These are phyloP conservation scores for Oxytorus armatus DNA, from an alignment of 2,888 invertebrate genomes.

Conservation along the genomic window DNA sequence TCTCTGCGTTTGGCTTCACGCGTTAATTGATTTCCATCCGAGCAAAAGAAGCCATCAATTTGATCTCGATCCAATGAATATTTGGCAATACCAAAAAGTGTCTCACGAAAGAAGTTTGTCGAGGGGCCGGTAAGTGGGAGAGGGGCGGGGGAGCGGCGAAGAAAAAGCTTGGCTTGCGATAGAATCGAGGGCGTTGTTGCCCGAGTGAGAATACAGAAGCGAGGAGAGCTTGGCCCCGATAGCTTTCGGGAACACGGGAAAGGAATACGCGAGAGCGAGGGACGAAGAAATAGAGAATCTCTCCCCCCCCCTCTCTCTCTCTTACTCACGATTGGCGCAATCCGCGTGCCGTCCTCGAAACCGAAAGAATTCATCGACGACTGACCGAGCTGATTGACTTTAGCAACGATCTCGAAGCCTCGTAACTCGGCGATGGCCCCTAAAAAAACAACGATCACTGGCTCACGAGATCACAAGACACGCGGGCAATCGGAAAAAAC, in stretches of 20 bases:
- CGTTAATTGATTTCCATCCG: slow-evolving; percentile 33
- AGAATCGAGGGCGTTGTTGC: slow-evolving; percentile 63
- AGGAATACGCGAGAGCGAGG: slow-evolving; percentile 53
- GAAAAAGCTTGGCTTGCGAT: slow-evolving; percentile 66
- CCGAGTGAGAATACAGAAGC: slow-evolving; percentile 51
- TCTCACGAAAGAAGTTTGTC: slow-evolving; percentile 54
- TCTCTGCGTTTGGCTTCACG: too few relatives aligned
- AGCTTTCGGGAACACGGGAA: slow-evolving; percentile 65
- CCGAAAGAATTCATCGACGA: slow-evolving; percentile 77
- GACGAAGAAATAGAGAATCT: slow-evolving; percentile 26
- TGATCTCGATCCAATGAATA: slow-evolving; percentile 65
- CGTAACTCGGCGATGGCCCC: slow-evolving; percentile 56
- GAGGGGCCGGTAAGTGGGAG: slow-evolving; percentile 50
- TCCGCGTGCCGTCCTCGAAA: slow-evolving; percentile 82
- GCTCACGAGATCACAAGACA: slow-evolving; percentile 42
- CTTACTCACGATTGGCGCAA: slow-evolving; percentile 74
- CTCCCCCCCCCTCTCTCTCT: too few relatives aligned
- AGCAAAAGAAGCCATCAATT: slow-evolving; percentile 24
- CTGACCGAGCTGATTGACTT: slow-evolving; percentile 62
- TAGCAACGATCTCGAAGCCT: slow-evolving; percentile 58
- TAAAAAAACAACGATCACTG: slow-evolving; percentile 43
- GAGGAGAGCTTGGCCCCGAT: slow-evolving; percentile 64
- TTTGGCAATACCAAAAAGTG: slow-evolving; percentile 66
- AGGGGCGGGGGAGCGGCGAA: slow-evolving; percentile 59
- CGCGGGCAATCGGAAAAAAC: slow-evolving; percentile 40